A percentile compares a stretch with the other conserved stretches of the same genome.
phyloP scores from a whole-genome alignment of 2,113 vertebrate species.

The Zeus faber region DNA sequence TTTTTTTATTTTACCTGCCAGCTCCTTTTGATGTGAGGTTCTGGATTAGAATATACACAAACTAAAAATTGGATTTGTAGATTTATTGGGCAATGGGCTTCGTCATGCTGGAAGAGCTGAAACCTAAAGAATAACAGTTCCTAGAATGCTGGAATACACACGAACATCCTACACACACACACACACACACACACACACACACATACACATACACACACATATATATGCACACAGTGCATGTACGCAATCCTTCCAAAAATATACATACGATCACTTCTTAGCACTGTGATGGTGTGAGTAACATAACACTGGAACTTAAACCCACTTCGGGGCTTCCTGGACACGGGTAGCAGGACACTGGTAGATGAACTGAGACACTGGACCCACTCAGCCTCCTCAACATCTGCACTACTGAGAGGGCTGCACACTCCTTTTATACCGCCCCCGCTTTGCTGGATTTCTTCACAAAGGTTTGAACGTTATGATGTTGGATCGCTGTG shows the following conservation, averaged over 20 bases:
- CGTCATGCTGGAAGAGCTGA: conserved; percentile 4
- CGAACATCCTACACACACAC: background rate
- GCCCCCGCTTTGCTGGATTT: conserved; percentile 11
- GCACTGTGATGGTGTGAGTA: conserved; percentile 31
- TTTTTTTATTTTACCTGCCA: too few species aligned
- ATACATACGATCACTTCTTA: conserved; percentile 4
- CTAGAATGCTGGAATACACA: conserved; percentile 49
- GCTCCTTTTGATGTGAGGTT: too few species aligned
- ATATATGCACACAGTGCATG: background rate
- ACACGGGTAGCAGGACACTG: conserved; percentile 41
- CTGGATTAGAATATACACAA: too few species aligned
- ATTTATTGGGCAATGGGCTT: too few species aligned
- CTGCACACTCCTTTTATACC: too few species aligned
- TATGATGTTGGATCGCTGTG: conserved; percentile 9
- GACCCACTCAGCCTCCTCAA: background rate
- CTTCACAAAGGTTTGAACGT: conserved; percentile 24
- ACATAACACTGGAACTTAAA: conserved; percentile 19
- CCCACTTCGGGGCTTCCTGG: conserved; percentile 11
- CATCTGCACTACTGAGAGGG: background rate
- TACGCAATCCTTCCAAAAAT: too few species aligned
- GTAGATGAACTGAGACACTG: conserved; percentile 8
- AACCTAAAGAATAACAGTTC: conserved; percentile 17
- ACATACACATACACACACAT: background rate
- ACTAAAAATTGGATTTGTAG: too few species aligned
- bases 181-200: conserved; percentile 1